Percentiles rank a stretch among this genome's conserved stretches.
Evolutionary conservation across 2,113 vertebrate species (phyloP).

Genomic region (Hirundichthys speculiger): DNA sequence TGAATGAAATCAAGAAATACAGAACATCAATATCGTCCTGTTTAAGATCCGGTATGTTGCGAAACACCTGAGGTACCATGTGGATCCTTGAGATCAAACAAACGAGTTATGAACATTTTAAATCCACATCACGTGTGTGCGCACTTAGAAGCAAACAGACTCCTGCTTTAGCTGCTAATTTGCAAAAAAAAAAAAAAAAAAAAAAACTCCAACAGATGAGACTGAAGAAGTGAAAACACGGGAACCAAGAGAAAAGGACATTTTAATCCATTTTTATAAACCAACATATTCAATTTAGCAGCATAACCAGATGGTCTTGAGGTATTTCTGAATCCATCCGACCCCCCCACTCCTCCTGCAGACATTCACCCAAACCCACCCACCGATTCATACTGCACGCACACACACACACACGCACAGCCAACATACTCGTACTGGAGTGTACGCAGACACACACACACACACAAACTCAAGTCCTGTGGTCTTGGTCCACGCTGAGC

Average conservation of each 20-base stretch:
- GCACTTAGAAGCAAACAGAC: no score
- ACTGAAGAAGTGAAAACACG: constrained; percentile 4
- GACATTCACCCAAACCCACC: constrained; percentile 35
- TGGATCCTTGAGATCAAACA: no score
- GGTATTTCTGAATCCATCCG: constrained; percentile 83
- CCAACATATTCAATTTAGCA: constrained; percentile 82
- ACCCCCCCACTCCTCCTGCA: constrained; percentile 44
- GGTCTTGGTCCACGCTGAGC: constrained; percentile 62
- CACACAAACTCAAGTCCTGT: constrained; percentile 40
- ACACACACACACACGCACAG: constrained; percentile 41
- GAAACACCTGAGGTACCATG: no score
- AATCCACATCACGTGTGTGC: no score
- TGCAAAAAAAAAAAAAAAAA: not conserved
- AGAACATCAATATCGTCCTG: no score
- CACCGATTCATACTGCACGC: constrained; percentile 29
- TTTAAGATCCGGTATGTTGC: no score
- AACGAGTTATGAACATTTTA: no score
- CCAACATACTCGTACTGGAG: no score
- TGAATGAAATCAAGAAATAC: no score
- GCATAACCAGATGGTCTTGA: constrained; percentile 84
- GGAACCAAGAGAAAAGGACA: constrained; percentile 66
- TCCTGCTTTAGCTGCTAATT: no score
- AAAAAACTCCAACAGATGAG: not conserved
- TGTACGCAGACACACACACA: constrained; percentile 13
- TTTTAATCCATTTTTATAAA: constrained; percentile 71